These are phyloP conservation scores for Threskiornis aethiopicus DNA, from an alignment of 2,797 vertebrate genomes.

Conservation along the genomic window DNA sequence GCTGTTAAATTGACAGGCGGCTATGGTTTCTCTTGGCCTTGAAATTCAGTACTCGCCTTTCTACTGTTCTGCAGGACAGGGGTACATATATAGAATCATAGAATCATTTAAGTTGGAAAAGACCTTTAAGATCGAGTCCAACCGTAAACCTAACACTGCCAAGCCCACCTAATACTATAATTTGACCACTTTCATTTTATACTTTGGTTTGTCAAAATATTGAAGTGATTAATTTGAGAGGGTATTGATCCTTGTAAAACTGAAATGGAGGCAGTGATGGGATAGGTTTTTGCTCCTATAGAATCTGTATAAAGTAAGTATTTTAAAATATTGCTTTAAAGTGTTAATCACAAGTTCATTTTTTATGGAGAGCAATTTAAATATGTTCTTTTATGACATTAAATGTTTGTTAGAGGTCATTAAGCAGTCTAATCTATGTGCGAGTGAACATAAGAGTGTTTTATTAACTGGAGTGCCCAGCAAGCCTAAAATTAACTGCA, in stretches of 20 bases:
- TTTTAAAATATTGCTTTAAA: not conserved
- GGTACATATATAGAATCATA: no score
- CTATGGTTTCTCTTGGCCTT: not conserved
- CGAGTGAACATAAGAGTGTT: not conserved
- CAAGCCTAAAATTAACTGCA: constrained; percentile 13
- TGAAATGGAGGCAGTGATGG: not conserved
- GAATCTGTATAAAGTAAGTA: not conserved
- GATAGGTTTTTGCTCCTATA: not conserved
- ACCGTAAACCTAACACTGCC: no score
- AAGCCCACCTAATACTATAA: not conserved
- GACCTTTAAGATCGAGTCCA: no score
- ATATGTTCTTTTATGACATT: not conserved
- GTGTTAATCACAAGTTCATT: not conserved
- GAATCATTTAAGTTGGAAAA: no score
- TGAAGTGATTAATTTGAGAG: not conserved
- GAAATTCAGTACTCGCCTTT: not conserved
- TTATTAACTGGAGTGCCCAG: not conserved
- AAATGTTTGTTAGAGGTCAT: not conserved
- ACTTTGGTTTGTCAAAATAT: not conserved
- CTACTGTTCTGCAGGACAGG: not conserved
- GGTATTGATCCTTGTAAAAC: not conserved
- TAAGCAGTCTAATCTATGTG: not conserved
- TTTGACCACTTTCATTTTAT: not conserved
- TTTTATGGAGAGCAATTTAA: not conserved
- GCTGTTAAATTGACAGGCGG: not conserved